Evolutionary conservation across 1,140 invertebrate genomes (phyloP).

Genomic region (Protaetia brevitarsis): DNA sequence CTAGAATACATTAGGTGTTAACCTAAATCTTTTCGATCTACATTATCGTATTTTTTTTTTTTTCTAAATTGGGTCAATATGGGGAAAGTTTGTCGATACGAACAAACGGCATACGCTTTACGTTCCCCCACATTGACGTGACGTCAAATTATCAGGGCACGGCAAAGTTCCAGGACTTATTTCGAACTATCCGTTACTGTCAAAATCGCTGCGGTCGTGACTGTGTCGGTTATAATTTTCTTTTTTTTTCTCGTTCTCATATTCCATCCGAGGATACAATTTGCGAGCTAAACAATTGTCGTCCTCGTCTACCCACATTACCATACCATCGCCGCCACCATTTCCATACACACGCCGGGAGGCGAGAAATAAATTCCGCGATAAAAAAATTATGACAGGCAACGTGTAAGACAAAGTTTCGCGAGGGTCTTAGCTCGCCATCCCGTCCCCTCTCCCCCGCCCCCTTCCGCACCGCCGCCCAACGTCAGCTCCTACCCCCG

Average conservation of each 20-base stretch:
- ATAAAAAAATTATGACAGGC: constrained; percentile 34
- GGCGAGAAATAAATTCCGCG: constrained; percentile 14
- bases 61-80: too few relatives aligned
- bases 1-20: too few relatives aligned
- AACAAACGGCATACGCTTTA: too few relatives aligned
- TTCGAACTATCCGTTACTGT: background rate
- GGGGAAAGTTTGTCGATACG: too few relatives aligned
- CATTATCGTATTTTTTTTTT: too few relatives aligned
- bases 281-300: constrained; percentile 16
- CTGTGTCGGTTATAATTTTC: too few relatives aligned
- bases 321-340: constrained; percentile 18
- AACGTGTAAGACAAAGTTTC: constrained; percentile 40
- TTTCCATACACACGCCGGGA: constrained; percentile 1
- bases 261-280: constrained; percentile 1
- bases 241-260: background rate
- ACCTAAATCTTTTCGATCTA: too few relatives aligned
- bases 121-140: too few relatives aligned
- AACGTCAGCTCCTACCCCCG: constrained; percentile 9
- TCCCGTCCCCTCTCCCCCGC: background rate
- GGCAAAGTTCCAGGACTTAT: too few relatives aligned
- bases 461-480: background rate
- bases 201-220: background rate
- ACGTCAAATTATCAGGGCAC: too few relatives aligned
- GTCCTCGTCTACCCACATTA: constrained; percentile 17
- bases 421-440: constrained; percentile 30